Conservation (phyloP, 1,140 invertebrate species). For the Anagrus nilaparvatae region DNA sequence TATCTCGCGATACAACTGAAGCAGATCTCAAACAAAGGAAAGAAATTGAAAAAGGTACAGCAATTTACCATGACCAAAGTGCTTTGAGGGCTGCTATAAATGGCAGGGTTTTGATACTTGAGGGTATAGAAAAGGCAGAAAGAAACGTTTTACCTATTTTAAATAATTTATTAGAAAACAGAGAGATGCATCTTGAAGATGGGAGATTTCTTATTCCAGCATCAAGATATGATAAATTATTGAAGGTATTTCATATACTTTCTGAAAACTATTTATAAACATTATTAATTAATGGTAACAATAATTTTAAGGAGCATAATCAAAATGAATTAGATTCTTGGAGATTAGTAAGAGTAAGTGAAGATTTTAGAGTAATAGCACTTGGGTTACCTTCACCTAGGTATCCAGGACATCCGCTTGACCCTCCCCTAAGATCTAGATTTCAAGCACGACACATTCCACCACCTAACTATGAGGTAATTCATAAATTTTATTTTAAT, state of each 20-base stretch:
- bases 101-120: constrained; percentile 83
- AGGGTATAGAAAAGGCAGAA: constrained; percentile 96
- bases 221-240: constrained; percentile 79
- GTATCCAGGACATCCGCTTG: constrained; percentile 85
- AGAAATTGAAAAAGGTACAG: constrained; percentile 79
- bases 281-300: constrained; percentile 1
- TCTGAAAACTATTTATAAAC: background rate
- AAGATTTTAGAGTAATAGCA: constrained; percentile 87
- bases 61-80: constrained; percentile 91
- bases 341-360: constrained; percentile 80
- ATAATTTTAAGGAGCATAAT: constrained; percentile 56
- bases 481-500: constrained; percentile 8
- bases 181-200: constrained; percentile 97
- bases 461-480: constrained; percentile 50
- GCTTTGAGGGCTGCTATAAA: constrained; percentile 83
- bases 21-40: constrained; percentile 91
- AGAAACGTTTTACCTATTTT: constrained; percentile 92
- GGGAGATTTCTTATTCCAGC: constrained; percentile 86
- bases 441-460: constrained; percentile 87
- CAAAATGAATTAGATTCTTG: constrained; percentile 70
- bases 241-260: constrained; percentile 51
- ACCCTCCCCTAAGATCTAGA: constrained; percentile 87
- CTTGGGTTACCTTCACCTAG: constrained; percentile 78
- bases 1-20: constrained; percentile 93
- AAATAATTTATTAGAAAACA: constrained; percentile 97